A percentile compares a stretch with the other conserved stretches of the same genome.
Evolutionary conservation across 2,113 vertebrate genomes (phyloP).

Genomic region (Jacana jacana): DNA sequence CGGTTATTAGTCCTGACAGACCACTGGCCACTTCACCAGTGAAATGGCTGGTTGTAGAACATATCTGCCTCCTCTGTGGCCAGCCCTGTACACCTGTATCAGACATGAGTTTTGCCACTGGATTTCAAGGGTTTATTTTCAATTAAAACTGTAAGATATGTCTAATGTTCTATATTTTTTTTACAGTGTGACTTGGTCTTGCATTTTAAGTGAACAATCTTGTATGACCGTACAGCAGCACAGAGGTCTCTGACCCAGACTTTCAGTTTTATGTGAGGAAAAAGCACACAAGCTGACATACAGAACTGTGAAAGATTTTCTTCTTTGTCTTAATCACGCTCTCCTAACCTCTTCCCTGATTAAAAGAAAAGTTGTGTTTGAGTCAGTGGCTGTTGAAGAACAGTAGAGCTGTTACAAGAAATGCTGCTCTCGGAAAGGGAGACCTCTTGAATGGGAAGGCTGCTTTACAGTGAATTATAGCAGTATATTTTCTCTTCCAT

Average conservation of each 20-base stretch:
- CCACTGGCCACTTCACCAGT: neutral
- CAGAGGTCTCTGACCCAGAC: neutral
- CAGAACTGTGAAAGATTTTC: neutral
- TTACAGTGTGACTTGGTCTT: accelerated
- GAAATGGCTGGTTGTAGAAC: neutral
- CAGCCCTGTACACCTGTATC: neutral
- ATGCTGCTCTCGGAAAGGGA: neutral
- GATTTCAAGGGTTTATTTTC: neutral
- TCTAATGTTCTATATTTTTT: neutral
- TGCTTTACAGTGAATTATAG: neutral
- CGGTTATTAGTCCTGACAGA: neutral
- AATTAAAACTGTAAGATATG: neutral
- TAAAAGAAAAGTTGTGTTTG: neutral
- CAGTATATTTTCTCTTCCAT: accelerated
- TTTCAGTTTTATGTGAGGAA: neutral
- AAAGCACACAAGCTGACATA: neutral
- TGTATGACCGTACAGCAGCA: neutral
- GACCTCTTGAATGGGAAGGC: neutral
- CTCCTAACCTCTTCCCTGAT: neutral
- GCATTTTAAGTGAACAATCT: neutral
- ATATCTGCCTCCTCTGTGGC: neutral
- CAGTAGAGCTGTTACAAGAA: neutral
- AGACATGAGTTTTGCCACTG: neutral
- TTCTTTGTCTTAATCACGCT: neutral
- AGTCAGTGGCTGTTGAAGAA: neutral